Conservation (phyloP, 2,113 vertebrate genomes). For the Verasper variegatus region DNA sequence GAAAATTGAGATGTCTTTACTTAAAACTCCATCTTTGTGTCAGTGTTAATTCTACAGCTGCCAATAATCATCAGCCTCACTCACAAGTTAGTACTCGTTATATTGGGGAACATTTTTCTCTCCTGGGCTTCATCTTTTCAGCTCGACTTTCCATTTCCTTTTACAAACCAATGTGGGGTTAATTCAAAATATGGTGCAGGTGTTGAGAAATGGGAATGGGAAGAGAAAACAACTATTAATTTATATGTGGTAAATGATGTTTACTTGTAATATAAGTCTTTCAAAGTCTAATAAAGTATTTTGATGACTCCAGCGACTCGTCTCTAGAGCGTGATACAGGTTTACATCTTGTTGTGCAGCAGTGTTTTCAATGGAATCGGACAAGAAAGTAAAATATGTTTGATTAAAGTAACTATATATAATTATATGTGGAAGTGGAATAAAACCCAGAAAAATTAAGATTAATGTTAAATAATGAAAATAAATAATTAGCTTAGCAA, state of each 20-base stretch:
- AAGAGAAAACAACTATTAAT: background rate
- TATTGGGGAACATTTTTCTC: background rate
- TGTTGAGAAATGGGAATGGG: background rate
- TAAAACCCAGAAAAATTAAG: too few relatives aligned
- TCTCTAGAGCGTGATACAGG: background rate
- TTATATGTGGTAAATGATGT: background rate
- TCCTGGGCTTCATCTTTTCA: too few relatives aligned
- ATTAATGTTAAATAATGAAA: too few relatives aligned
- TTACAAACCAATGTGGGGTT: background rate
- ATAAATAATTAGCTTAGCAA: too few relatives aligned
- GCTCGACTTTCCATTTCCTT: background rate
- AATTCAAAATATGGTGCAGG: background rate
- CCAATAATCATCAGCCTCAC: background rate
- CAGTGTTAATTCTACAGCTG: background rate
- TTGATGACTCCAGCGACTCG: background rate
- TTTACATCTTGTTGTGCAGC: background rate
- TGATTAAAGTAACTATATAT: background rate
- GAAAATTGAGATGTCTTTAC: too few relatives aligned
- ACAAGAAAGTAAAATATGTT: background rate
- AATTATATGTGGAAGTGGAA: background rate
- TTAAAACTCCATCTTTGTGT: too few relatives aligned
- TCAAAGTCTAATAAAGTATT: constrained; percentile 2
- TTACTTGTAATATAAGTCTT: constrained; percentile 2
- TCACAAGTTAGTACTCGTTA: background rate
- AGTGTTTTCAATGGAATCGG: background rate